These are phyloP conservation scores for Habropoda laboriosa DNA, from an alignment of 1,140 invertebrate genomes.

Conservation along the genomic window DNA sequence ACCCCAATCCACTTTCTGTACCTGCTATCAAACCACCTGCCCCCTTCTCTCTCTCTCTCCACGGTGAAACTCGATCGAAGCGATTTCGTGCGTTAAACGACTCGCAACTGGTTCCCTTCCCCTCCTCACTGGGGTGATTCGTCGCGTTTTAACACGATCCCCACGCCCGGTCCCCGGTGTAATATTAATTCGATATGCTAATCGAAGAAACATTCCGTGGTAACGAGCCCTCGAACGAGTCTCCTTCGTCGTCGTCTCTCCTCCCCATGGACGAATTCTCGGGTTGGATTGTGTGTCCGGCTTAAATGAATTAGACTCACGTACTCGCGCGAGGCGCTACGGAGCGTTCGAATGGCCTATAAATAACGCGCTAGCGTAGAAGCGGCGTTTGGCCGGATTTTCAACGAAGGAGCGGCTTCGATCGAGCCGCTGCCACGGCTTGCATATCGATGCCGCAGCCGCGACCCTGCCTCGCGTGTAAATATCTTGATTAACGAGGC, in stretches of 20 bases:
- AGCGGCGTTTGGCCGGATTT: constrained; percentile 68
- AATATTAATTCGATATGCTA: constrained; percentile 40
- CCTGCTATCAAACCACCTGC: too few relatives aligned
- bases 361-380: constrained; percentile 66
- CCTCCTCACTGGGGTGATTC: background rate
- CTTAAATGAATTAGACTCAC: constrained; percentile 67
- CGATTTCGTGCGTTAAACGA: background rate
- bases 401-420: constrained; percentile 68
- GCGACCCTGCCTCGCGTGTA: constrained; percentile 71
- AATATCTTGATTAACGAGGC: constrained; percentile 76
- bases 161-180: background rate
- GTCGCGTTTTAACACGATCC: constrained; percentile 10
- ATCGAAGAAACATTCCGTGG: constrained; percentile 34
- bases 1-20: too few relatives aligned
- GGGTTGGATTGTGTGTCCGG: constrained; percentile 39
- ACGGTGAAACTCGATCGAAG: too few relatives aligned
- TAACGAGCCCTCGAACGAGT: constrained; percentile 44
- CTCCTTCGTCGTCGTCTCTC: background rate
- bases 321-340: constrained; percentile 59
- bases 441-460: constrained; percentile 64
- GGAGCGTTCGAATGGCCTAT: constrained; percentile 71
- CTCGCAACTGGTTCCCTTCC: background rate
- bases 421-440: constrained; percentile 61
- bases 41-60: too few relatives aligned
- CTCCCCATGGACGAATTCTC: constrained; percentile 21